A percentile compares a stretch with the other conserved stretches of the same genome.
These are phyloP conservation scores for Lagodon rhomboides DNA, from an alignment of 2,797 vertebrate species.

Conservation along the genomic window DNA sequence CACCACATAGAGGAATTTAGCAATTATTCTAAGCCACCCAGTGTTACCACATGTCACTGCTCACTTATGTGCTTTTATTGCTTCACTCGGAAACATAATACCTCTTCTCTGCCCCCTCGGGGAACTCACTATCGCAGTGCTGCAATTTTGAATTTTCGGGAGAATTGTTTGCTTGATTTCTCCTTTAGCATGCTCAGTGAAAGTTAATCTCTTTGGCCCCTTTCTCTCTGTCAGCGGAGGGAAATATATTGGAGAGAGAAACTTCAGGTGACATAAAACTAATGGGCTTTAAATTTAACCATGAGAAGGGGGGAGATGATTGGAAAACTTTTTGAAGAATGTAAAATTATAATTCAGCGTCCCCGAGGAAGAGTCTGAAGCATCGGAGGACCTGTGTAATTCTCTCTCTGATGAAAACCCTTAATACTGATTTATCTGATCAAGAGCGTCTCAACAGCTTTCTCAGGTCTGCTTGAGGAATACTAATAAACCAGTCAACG, in stretches of 20 bases:
- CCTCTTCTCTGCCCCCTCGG: constrained; percentile 10
- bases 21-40: not conserved
- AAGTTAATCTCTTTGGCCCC: constrained; percentile 52
- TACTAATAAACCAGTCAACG: constrained; percentile 74
- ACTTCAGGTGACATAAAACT: constrained; percentile 73
- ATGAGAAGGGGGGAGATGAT: constrained; percentile 77
- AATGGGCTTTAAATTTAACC: constrained; percentile 82
- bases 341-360: constrained; percentile 71
- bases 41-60: not conserved
- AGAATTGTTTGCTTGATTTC: constrained; percentile 59
- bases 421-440: constrained; percentile 83
- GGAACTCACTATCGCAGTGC: not conserved
- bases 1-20: not conserved
- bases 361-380: constrained; percentile 59
- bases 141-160: constrained; percentile 34
- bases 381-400: constrained; percentile 76
- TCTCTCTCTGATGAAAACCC: constrained; percentile 79
- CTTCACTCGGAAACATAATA: constrained; percentile 17
- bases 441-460: constrained; percentile 77
- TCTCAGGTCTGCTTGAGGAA: constrained; percentile 69
- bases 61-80: not conserved
- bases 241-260: constrained; percentile 61
- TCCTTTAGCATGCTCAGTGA: constrained; percentile 31
- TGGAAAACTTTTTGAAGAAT: constrained; percentile 81
- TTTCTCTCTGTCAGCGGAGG: constrained; percentile 45